phyloP scores from a whole-genome alignment of 2,113 vertebrate genomes.

The Stegastes partitus region DNA sequence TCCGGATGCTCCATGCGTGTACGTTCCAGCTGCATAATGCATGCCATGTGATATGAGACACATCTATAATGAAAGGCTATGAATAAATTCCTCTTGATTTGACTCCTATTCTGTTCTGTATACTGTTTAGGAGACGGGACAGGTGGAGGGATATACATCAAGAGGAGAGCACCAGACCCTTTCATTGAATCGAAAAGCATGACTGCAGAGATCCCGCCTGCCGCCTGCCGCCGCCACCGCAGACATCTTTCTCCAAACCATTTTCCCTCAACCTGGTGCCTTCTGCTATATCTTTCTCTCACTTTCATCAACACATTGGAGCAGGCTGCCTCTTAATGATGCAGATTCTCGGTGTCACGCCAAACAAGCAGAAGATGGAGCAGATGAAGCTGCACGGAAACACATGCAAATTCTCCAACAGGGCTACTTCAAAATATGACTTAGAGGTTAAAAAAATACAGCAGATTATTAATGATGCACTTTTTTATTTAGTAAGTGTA shows the following conservation, averaged over 20 bases:
- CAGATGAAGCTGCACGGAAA: too few relatives aligned
- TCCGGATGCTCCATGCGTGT: neutral
- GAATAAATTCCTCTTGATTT: constrained; percentile 1
- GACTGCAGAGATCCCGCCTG: neutral
- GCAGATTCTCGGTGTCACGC: too few relatives aligned
- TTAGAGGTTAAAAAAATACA: too few relatives aligned
- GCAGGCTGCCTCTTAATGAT: neutral
- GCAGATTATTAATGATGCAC: too few relatives aligned
- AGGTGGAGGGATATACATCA: neutral
- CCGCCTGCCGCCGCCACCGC: neutral
- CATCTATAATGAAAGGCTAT: neutral
- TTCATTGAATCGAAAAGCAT: neutral
- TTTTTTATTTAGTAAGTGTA: too few relatives aligned
- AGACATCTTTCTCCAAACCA: neutral
- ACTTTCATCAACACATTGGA: neutral
- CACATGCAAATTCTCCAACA: too few relatives aligned
- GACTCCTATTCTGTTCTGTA: neutral
- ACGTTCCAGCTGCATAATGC: neutral
- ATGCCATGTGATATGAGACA: neutral
- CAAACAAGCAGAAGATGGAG: too few relatives aligned
- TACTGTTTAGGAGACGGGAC: neutral
- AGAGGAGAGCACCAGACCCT: neutral
- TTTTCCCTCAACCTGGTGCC: too few relatives aligned
- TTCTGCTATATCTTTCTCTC: too few relatives aligned
- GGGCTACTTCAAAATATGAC: too few relatives aligned